Percentiles rank a stretch among this genome's conserved stretches.
phyloP scores from a whole-genome alignment of 1,140 invertebrate species.

The Ylistrum balloti region DNA sequence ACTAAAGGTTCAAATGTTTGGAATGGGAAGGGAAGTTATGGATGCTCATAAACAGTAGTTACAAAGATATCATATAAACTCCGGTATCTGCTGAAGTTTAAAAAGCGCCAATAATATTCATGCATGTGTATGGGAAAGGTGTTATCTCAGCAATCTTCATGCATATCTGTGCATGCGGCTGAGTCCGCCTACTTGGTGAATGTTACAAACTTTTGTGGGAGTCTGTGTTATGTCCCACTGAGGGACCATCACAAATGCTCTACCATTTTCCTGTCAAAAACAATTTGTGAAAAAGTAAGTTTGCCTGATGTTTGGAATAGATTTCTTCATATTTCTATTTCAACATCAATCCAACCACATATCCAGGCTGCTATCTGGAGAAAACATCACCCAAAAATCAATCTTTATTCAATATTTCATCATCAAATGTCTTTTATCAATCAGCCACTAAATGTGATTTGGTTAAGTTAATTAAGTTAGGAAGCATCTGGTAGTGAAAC shows the following conservation, averaged over 20 bases:
- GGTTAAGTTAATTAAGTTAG: constrained; percentile 20
- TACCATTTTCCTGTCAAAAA: constrained; percentile 39
- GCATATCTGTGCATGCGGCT: not conserved
- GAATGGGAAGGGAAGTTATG: not conserved
- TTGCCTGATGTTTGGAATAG: constrained; percentile 6
- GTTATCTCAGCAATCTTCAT: not conserved
- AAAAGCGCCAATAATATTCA: not conserved
- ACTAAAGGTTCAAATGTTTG: not conserved
- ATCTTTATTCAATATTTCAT: constrained; percentile 40
- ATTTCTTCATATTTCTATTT: not conserved
- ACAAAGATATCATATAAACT: not conserved
- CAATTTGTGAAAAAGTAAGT: constrained; percentile 15
- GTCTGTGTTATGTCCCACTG: constrained; percentile 20
- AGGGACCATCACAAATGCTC: constrained; percentile 13
- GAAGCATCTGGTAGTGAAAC: constrained; percentile 26
- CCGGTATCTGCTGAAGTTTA: not conserved
- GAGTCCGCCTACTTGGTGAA: not conserved
- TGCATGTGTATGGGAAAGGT: not conserved
- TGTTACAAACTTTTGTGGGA: not conserved
- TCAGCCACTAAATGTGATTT: constrained; percentile 34
- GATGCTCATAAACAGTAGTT: not conserved
- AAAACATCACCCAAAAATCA: constrained; percentile 20
- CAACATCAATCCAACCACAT: constrained; percentile 29
- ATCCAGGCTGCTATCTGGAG: not conserved
- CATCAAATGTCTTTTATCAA: constrained; percentile 29